phyloP scores from a whole-genome alignment of 2,113 vertebrate genomes.

The Protobothrops flavoviridis region DNA sequence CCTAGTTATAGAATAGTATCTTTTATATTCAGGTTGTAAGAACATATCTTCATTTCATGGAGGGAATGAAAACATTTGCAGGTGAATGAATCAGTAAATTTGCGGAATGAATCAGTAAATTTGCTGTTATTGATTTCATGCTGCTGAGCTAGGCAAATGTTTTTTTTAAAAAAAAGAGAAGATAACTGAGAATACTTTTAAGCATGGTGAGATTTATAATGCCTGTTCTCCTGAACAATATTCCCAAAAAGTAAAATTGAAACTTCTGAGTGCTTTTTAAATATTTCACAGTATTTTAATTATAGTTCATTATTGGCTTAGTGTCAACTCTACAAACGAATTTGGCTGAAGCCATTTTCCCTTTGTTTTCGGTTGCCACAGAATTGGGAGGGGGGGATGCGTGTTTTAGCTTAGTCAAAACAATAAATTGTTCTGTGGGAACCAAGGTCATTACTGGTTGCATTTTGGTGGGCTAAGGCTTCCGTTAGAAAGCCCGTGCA shows the following conservation, averaged over 20 bases:
- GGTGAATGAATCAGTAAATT: not conserved
- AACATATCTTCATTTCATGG: not conserved
- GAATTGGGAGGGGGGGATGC: too few relatives aligned
- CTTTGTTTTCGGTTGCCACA: too few relatives aligned
- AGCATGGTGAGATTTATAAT: slow-evolving; percentile 27
- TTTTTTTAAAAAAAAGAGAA: not conserved
- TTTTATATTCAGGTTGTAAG: not conserved
- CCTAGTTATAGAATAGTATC: not conserved
- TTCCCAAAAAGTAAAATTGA: not conserved
- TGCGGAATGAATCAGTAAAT: not conserved
- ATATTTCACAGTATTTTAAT: slow-evolving; percentile 51
- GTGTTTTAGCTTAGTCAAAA: too few relatives aligned
- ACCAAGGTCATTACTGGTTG: too few relatives aligned
- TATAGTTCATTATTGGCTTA: slow-evolving; percentile 36
- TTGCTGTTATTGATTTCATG: not conserved
- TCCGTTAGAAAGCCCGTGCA: too few relatives aligned
- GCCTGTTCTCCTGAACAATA: not conserved
- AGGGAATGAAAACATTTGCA: not conserved
- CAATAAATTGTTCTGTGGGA: too few relatives aligned
- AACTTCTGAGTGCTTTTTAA: slow-evolving; percentile 36
- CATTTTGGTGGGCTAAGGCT: too few relatives aligned
- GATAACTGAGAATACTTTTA: not conserved
- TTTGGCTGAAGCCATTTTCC: too few relatives aligned
- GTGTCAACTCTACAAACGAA: too few relatives aligned
- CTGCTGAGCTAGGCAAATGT: not conserved